Conservation (phyloP, 2,888 invertebrate species). For the Agonopterix subpropinquella region DNA sequence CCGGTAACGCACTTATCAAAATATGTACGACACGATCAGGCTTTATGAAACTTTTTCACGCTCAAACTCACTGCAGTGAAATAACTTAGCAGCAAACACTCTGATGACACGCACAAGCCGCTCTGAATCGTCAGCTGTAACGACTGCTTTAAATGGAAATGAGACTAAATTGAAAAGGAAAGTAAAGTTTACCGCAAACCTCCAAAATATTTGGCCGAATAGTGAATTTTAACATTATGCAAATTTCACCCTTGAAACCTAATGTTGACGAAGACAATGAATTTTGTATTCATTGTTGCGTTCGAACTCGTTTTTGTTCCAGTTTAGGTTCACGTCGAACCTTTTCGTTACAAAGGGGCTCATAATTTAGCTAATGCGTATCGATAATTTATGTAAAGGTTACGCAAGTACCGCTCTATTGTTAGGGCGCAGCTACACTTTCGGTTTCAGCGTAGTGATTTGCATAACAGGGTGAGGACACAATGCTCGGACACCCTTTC, state of each 20-base stretch:
- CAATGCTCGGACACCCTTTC: slow-evolving; percentile 61
- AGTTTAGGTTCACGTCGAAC: slow-evolving; percentile 26
- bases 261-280: slow-evolving; percentile 11
- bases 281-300: slow-evolving; percentile 30
- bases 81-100: slow-evolving; percentile 25
- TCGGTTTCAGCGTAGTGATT: slow-evolving; percentile 71
- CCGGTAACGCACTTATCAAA: slow-evolving; percentile 59
- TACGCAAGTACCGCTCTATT: slow-evolving; percentile 50
- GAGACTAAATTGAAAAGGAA: slow-evolving; percentile 36
- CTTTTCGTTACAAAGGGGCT: slow-evolving; percentile 39
- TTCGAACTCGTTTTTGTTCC: slow-evolving; percentile 39
- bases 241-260: slow-evolving; percentile 43
- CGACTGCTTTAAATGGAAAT: slow-evolving; percentile 24
- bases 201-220: slow-evolving; percentile 58
- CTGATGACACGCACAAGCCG: slow-evolving; percentile 37
- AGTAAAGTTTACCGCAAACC: slow-evolving; percentile 63
- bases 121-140: slow-evolving; percentile 30
- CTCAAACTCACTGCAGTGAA: slow-evolving; percentile 22
- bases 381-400: slow-evolving; percentile 68
- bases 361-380: slow-evolving; percentile 66
- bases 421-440: slow-evolving; percentile 46
- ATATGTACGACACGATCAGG: slow-evolving; percentile 59
- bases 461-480: slow-evolving; percentile 62
- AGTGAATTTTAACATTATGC: slow-evolving; percentile 49
- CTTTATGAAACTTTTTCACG: slow-evolving; percentile 48